Evolutionary conservation across 2,888 invertebrate species (phyloP), one percentile per base, ranked within the genome.

Genomic region (Entomobrya multifasciata): DNA sequence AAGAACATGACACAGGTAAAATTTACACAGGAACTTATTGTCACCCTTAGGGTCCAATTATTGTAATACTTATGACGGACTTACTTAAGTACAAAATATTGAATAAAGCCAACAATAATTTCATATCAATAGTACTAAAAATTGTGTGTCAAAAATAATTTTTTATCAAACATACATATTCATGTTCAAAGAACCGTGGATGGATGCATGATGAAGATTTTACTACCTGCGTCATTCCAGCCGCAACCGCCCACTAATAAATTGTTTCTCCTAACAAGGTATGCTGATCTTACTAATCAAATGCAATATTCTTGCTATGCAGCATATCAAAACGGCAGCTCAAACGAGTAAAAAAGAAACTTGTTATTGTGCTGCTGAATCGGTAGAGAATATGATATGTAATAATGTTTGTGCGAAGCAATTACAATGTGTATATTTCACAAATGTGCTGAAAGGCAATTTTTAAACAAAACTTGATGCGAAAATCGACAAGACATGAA

Each of bases 361-460:
- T 62, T 78, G 57, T 57, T 57, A 13, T 25, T 22, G 11, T 47
- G 77, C 60, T 78, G 79, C 65, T 65, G 79, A 65, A 52, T 65
- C 67, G 49, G 65, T 25, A 65, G 52, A 22, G 15, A 57, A 25
- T 25, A 25, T 57, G 49, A 52, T n/a, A 22, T 60, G 79, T 49
- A 27, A 62, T 77, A 52, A 79, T 65, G 79, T 65, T 17, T n/a
- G 17, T 30, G 30, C 2, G 13, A n/a, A 67, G 30, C 79, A 79
- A 79, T 79, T 79, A 79, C 79, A 79, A n/a, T 65, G 20, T 79
- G 79, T 65, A 65, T 65, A 79, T 79, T 65, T 65, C 47, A 79
- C 17, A n/a, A 79, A 10, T 44, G 17, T 10, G 65, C 67, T 79
- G 79, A 52, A 79, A 79, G 79, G 65, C 65, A 79, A 67, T 30